Percentiles rank a stretch among this genome's conserved stretches.
Conservation (phyloP, 2,888 invertebrate species). For the Pachycephus smyrnensis region DNA sequence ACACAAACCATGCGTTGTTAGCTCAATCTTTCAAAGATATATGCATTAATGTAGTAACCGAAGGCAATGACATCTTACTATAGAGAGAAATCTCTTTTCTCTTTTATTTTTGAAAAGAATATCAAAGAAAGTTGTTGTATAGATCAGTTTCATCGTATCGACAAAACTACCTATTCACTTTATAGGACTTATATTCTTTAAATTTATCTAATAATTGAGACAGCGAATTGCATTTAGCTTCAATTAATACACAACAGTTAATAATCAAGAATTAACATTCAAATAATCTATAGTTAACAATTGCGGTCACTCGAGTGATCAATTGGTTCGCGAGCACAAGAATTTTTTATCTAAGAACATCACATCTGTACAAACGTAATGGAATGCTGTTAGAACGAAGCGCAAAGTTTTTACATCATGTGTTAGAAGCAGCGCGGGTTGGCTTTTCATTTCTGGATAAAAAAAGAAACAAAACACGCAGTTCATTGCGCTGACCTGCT, state of each 20-base stretch:
- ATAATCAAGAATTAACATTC: neutral
- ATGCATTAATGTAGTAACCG: neutral
- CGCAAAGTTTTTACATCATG: constrained; percentile 24
- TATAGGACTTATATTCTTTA: neutral
- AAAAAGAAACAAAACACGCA: constrained; percentile 39
- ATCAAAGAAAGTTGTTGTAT: neutral
- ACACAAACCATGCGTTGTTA: constrained; percentile 62
- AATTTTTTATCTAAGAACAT: neutral
- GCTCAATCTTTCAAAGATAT: constrained; percentile 14
- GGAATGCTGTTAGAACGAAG: constrained; percentile 22
- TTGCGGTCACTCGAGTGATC: neutral
- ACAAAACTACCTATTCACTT: neutral
- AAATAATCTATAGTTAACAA: neutral
- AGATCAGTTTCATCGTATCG: neutral
- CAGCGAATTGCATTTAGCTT: neutral
- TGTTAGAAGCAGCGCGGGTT: constrained; percentile 16
- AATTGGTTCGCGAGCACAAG: neutral
- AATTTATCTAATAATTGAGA: neutral
- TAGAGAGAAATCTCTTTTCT: neutral
- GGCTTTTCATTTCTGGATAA: constrained; percentile 1
- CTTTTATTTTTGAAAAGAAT: neutral
- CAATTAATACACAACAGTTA: neutral
- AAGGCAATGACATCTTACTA: neutral
- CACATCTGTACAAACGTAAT: neutral
- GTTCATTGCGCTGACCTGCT: constrained; percentile 81